Percentiles rank a stretch among this genome's conserved stretches.
These are phyloP conservation scores for Eurystomus gularis DNA, from an alignment of 2,113 vertebrate species.

Conservation along the genomic window DNA sequence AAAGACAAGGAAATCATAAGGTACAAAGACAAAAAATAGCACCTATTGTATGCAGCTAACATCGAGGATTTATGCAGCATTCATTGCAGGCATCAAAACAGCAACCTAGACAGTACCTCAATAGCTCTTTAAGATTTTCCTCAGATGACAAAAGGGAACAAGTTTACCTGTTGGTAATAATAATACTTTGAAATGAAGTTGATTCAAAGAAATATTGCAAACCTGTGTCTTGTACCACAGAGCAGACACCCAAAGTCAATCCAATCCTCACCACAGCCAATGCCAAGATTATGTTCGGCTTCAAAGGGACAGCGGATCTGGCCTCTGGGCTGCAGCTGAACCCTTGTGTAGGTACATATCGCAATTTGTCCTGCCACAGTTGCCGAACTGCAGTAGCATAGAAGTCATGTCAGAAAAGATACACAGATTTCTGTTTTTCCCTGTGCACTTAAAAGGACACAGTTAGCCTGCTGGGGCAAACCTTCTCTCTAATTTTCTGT, in stretches of 20 bases:
- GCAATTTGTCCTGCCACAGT: neutral
- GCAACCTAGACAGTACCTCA: neutral
- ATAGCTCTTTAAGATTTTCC: neutral
- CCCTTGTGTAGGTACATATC: neutral
- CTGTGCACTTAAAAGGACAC: neutral
- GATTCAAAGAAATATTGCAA: neutral
- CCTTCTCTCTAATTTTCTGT: neutral
- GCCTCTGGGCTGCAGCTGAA: neutral
- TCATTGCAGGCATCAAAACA: neutral
- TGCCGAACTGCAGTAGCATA: neutral
- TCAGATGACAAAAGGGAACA: neutral
- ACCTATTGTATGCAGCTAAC: neutral
- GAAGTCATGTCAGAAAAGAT: neutral
- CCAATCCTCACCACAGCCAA: neutral
- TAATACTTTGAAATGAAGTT: neutral
- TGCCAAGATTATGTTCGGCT: neutral
- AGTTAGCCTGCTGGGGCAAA: neutral
- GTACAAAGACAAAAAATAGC: neutral
- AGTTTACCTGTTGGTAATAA: neutral
- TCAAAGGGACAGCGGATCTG: neutral
- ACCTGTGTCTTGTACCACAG: rapidly evolving
- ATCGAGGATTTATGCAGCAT: neutral
- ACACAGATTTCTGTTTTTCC: neutral
- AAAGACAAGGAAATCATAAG: neutral
- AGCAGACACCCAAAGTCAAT: neutral